phyloP scores from a whole-genome alignment of 2,888 invertebrate species.

The Dioctria rufipes region DNA sequence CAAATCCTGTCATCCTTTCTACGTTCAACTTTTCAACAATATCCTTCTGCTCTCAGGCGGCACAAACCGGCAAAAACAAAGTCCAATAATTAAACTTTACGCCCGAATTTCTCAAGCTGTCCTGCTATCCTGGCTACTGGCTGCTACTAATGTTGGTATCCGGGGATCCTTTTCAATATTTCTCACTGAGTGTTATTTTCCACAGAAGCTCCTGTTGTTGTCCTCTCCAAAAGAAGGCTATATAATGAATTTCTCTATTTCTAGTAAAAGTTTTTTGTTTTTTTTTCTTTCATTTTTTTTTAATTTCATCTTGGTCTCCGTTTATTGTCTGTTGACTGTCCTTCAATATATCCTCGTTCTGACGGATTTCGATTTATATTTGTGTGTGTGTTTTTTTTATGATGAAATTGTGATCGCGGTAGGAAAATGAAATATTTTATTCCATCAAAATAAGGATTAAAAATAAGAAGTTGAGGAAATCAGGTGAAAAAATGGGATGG shows the following conservation, averaged over 20 bases:
- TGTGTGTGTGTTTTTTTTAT: too few species aligned
- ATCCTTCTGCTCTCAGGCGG: not conserved
- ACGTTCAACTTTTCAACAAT: constrained; percentile 52
- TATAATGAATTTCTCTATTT: constrained; percentile 28
- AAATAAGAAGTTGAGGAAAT: too few species aligned
- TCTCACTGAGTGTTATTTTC: constrained; percentile 36
- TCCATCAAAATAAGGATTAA: too few species aligned
- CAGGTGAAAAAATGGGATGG: too few species aligned
- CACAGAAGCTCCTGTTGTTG: not conserved
- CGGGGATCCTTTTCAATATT: constrained; percentile 43
- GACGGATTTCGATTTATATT: too few species aligned
- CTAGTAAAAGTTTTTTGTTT: constrained; percentile 8
- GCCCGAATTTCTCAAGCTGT: constrained; percentile 34
- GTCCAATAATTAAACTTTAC: constrained; percentile 57
- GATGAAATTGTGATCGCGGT: too few species aligned
- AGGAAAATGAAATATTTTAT: too few species aligned
- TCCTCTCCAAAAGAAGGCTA: constrained; percentile 13
- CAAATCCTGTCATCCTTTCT: constrained; percentile 55
- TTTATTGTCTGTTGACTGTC: constrained; percentile 22
- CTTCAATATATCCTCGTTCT: too few species aligned
- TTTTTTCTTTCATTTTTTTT: constrained; percentile 24
- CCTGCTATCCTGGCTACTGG: not conserved
- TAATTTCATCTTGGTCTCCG: constrained; percentile 9
- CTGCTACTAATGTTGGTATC: not conserved
- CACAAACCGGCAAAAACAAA: constrained; percentile 43